phyloP scores from a whole-genome alignment of 1,140 invertebrate species.

The Hylyphantes graminicola region DNA sequence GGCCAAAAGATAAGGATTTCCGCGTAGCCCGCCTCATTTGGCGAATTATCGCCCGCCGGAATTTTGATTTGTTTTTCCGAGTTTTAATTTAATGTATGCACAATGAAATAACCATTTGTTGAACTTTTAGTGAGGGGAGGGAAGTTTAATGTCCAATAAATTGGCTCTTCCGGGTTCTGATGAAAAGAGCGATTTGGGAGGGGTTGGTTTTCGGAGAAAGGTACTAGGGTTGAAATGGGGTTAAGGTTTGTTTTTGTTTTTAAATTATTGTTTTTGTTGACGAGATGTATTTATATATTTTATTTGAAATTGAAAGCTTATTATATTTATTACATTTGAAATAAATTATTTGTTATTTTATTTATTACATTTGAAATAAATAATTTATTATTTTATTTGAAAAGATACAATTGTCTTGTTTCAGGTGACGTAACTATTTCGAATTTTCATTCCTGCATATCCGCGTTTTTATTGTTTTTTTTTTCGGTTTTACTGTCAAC shows the following conservation, averaged over 20 bases:
- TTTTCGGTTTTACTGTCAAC: too few species aligned
- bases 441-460: too few species aligned
- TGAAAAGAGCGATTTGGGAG: background rate
- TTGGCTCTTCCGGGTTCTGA: background rate
- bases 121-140: slow-evolving; percentile 16
- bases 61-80: slow-evolving; percentile 1
- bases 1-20: background rate
- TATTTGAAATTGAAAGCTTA: background rate
- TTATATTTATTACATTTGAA: background rate
- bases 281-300: background rate
- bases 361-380: background rate
- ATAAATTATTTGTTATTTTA: background rate
- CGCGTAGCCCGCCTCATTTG: background rate
- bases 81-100: background rate
- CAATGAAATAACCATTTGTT: slow-evolving; percentile 30
- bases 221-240: background rate
- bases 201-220: background rate
- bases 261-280: background rate
- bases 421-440: too few species aligned
- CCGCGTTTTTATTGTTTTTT: too few species aligned
- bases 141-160: background rate
- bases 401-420: too few species aligned
- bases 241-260: background rate
- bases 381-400: background rate
- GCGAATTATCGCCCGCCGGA: background rate